Percentiles rank a stretch among this genome's conserved stretches.
Evolutionary conservation across 30 jellyfish, hydroid and myxozoan species (phyloP).

Genomic region (Catostylus mosaicus): DNA sequence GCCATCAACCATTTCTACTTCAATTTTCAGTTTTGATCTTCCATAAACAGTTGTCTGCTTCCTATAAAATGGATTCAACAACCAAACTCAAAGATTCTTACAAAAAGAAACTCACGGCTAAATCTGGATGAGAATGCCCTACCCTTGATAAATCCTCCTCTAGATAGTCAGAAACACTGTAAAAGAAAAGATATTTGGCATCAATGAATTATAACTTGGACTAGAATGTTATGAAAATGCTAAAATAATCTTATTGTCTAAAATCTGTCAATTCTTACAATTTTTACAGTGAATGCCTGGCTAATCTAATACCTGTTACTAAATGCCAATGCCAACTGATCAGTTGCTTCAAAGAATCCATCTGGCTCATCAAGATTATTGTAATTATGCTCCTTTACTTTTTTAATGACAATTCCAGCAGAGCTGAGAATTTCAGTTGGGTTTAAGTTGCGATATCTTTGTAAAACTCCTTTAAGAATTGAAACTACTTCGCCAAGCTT

Average conservation of each 20-base stretch:
- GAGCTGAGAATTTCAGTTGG: slow-evolving; percentile 86
- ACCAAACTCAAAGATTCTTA: no score
- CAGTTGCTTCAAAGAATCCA: slow-evolving; percentile 91
- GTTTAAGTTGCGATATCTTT: slow-evolving; percentile 79
- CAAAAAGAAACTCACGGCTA: not conserved
- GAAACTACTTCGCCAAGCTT: slow-evolving; percentile 92
- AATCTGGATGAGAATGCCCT: slow-evolving; percentile 17
- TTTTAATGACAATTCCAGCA: slow-evolving; percentile 83
- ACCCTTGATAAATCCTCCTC: slow-evolving; percentile 75
- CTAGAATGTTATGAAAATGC: not conserved
- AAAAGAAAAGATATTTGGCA: no score
- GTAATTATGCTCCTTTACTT: slow-evolving; percentile 73
- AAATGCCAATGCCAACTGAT: slow-evolving; percentile 91
- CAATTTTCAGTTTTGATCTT: no score
- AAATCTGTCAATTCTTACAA: not conserved
- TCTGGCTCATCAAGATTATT: slow-evolving; percentile 73
- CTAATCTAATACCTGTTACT: slow-evolving; percentile 78
- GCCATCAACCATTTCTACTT: no score
- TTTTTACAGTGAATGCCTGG: not conserved
- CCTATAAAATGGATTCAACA: no score
- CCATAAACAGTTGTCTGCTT: no score
- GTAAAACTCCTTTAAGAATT: slow-evolving; percentile 80
- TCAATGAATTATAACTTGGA: no score
- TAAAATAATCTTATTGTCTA: not conserved
- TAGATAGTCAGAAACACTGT: slow-evolving; percentile 94